Evolutionary conservation across 2,797 vertebrate genomes (phyloP).

Genomic region (Furcifer pardalis): DNA sequence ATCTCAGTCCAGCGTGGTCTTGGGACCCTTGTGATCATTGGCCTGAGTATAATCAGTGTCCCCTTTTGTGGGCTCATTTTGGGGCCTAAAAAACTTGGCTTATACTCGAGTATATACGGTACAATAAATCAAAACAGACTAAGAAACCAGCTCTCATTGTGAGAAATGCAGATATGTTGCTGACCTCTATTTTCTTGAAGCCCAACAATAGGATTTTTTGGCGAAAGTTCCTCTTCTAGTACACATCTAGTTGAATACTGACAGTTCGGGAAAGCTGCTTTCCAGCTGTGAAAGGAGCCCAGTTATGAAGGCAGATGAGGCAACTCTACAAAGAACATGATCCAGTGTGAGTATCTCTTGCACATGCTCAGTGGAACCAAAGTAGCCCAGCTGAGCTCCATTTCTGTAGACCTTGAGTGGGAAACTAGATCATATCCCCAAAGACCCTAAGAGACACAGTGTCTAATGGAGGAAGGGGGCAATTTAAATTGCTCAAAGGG

Average conservation of each 20-base stretch:
- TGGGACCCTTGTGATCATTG: too few relatives aligned
- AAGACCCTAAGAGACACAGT: not conserved
- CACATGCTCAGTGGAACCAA: not conserved
- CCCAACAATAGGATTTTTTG: not conserved
- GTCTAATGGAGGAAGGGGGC: not conserved
- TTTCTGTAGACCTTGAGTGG: not conserved
- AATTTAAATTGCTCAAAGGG: not conserved
- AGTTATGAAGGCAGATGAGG: rapidly evolving
- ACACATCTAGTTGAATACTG: not conserved
- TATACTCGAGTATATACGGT: too few relatives aligned
- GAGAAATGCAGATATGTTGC: slow-evolving; percentile 49
- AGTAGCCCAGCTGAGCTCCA: not conserved
- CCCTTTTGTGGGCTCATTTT: too few relatives aligned
- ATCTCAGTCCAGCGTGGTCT: too few relatives aligned
- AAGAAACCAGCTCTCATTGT: not conserved
- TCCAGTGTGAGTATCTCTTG: not conserved
- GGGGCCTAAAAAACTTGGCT: too few relatives aligned
- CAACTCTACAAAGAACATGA: not conserved
- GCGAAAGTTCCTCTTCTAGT: not conserved
- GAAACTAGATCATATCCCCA: not conserved
- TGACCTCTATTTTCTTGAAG: slow-evolving; percentile 50
- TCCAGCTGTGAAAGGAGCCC: not conserved
- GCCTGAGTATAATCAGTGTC: too few relatives aligned
- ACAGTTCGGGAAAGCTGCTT: not conserved
- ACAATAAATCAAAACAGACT: slow-evolving; percentile 21